Percentiles rank a stretch among this genome's conserved stretches.
Conservation (phyloP, 2,888 invertebrate genomes). For the Coronaproctus castanopsis region DNA sequence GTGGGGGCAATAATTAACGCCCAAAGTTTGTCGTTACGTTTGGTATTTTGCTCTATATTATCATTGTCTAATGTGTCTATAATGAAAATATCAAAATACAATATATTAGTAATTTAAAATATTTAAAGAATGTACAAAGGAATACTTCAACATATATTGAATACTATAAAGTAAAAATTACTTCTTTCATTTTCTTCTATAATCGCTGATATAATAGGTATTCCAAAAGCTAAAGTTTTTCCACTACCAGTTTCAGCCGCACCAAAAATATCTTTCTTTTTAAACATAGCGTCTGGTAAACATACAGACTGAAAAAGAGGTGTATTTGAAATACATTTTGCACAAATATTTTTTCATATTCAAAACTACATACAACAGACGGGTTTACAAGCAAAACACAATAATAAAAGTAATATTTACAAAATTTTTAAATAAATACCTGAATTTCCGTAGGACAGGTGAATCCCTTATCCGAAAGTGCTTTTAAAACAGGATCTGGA, state of each 20-base stretch:
- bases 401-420: too few species aligned
- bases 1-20: conserved; percentile 88
- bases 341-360: neutral
- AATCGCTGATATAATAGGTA: conserved; percentile 77
- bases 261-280: conserved; percentile 79
- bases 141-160: too few species aligned
- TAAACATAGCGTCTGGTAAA: conserved; percentile 58
- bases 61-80: neutral
- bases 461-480: conserved; percentile 6
- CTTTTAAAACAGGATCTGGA: conserved; percentile 3
- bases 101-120: too few species aligned
- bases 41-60: neutral
- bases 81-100: neutral
- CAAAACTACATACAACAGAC: too few species aligned
- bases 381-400: too few species aligned
- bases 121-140: too few species aligned
- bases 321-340: too few species aligned
- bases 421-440: too few species aligned
- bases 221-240: conserved; percentile 91
- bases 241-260: conserved; percentile 99
- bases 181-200: too few species aligned
- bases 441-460: conserved; percentile 8
- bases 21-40: conserved; percentile 31
- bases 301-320: conserved; percentile 3
- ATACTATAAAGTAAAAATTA: too few species aligned